These are phyloP conservation scores for Mastomys coucha DNA, from an alignment of 2,113 vertebrate genomes.

Conservation along the genomic window DNA sequence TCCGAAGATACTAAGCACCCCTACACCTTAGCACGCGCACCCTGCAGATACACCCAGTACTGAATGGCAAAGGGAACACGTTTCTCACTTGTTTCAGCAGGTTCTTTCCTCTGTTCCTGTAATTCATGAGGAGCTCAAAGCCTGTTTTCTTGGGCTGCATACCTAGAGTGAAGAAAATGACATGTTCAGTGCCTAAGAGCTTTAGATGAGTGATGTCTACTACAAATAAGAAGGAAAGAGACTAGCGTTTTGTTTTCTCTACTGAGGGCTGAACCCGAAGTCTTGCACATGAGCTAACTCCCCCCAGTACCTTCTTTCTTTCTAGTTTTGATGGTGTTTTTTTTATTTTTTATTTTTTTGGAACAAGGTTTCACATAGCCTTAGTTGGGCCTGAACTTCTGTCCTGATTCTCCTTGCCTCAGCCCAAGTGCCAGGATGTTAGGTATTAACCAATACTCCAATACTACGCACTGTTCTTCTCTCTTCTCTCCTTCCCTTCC, in stretches of 20 bases:
- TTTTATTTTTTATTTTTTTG: background rate
- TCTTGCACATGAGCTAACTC: background rate
- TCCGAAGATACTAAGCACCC: background rate
- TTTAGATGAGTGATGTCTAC: background rate
- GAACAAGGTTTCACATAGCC: background rate
- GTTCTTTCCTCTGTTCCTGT: background rate
- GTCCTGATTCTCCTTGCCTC: background rate
- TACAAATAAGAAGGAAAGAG: background rate
- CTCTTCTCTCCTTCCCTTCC: too few species aligned
- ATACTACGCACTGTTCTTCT: too few species aligned
- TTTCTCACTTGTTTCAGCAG: conserved; percentile 37
- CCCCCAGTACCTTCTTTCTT: background rate
- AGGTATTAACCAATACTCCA: background rate
- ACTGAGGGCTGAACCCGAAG: background rate
- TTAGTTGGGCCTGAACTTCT: background rate
- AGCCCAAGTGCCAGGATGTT: background rate
- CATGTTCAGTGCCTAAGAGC: background rate
- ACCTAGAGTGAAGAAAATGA: conserved; percentile 22
- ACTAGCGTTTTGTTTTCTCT: background rate
- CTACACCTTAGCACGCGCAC: fast-evolving
- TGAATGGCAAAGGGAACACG: background rate
- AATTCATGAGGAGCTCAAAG: background rate
- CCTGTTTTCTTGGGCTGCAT: background rate
- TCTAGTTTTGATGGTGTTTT: background rate
- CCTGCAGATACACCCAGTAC: background rate